Conservation (phyloP, 1,140 invertebrate genomes). For the Teleopsis dalmanni region DNA sequence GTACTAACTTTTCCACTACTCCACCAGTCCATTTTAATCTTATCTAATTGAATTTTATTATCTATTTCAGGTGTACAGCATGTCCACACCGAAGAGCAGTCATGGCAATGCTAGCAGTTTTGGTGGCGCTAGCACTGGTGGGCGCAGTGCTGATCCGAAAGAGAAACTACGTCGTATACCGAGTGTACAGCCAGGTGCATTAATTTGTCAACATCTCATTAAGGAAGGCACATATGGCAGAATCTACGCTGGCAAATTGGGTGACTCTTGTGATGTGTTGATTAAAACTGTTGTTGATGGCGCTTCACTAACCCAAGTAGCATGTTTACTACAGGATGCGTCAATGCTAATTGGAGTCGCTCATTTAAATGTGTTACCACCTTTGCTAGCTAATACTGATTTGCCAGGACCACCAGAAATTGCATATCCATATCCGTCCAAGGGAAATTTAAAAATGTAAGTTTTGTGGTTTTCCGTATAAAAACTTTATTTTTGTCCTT, state of each 20-base stretch:
- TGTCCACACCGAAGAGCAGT: slow-evolving; percentile 38
- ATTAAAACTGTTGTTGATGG: slow-evolving; percentile 80
- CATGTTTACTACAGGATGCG: slow-evolving; percentile 73
- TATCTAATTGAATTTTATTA: too few species aligned
- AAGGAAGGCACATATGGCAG: slow-evolving; percentile 78
- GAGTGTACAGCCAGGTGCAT: slow-evolving; percentile 56
- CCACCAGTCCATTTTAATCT: too few species aligned
- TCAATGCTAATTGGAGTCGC: slow-evolving; percentile 72
- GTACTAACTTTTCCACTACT: too few species aligned
- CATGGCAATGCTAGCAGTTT: slow-evolving; percentile 39
- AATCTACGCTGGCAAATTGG: slow-evolving; percentile 67
- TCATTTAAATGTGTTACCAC: slow-evolving; percentile 74
- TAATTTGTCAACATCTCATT: slow-evolving; percentile 55
- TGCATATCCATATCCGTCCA: slow-evolving; percentile 69
- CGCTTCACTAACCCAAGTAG: slow-evolving; percentile 73
- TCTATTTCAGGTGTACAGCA: slow-evolving; percentile 47
- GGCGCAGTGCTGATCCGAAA: slow-evolving; percentile 41
- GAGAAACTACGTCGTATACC: slow-evolving; percentile 59
- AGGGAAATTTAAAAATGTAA: slow-evolving; percentile 84
- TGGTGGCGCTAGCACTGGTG: slow-evolving; percentile 25
- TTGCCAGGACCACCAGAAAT: slow-evolving; percentile 65
- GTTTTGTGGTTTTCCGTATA: slow-evolving; percentile 20
- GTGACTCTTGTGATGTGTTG: slow-evolving; percentile 66
- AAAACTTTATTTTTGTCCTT: neutral
- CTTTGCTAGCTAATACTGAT: slow-evolving; percentile 74